Evolutionary conservation across 2,797 vertebrate species (phyloP), one percentile per base, ranked within the genome.

Genomic region (Molossus molossus): DNA sequence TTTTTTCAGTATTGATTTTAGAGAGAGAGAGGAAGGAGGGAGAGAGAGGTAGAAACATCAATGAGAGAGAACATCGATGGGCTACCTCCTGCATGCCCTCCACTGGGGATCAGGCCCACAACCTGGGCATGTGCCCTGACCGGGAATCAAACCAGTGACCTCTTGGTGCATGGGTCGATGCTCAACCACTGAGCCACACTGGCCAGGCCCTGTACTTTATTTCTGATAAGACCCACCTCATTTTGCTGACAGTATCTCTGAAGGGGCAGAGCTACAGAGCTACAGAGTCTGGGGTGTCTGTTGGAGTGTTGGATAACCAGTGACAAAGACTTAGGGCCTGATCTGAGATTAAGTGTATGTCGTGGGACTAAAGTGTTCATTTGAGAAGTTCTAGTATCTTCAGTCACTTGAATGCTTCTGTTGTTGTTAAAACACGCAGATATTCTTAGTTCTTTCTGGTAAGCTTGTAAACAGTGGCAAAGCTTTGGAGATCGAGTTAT

Each of bases 321-420:
- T 76, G 80, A 48, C 27, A 48, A 48, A 93, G 55, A 4, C 18
- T 53, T 20, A 15, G 17, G 64, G n/a, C 12, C 15, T 6, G 13
- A n/a, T 87, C 18, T 73, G 60, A 84, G 29, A 18, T 55, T 85
- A 33, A 87, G 48, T 70, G 3, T 77, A 58, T 80, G 57, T 9
- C 45, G 50, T 84, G 69, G 77, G 50, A 91, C 77, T 80, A 84
- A 80, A 84, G 64, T 45, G 1, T 93, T 94, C 90, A 67, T 80
- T 58, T 60, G 6, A 40, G n/a, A 45, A 62, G 23, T 79, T 91
- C 23, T 62, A 25, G 10, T 69, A 45, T 45, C 40, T 25, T 87
- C 79, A 95, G n/a, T 65, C n/a, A 33, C n/a, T 75, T 67, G 40
- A 73, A 75, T 72, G 55, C 53, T 57, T 48, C 69, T 72, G 23